Evolutionary conservation across 35 echinoderm and acorn worm species (phyloP), one percentile per base, ranked within the genome.

Genomic region (Apostichopus californicus): DNA sequence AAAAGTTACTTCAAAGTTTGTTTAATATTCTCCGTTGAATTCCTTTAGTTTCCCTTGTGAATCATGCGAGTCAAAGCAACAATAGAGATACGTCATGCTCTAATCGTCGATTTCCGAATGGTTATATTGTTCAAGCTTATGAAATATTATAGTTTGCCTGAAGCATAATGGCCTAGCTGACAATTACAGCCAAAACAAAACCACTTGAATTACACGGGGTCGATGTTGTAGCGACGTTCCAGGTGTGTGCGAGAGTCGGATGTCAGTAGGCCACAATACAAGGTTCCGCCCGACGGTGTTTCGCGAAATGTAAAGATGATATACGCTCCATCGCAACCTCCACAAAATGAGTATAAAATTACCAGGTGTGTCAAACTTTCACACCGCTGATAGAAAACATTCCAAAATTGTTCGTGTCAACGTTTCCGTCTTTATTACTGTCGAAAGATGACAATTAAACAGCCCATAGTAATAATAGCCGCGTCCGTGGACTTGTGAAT

Each of bases 1-100:
- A 85, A 85, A 85, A 85, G 81, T 85, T 85, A 85, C 81, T 59
- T 85, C 81, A 85, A 85, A 85, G 81, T 85, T 85, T 85, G 56
- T 85, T 85, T 85, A 85, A 59, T 59, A 85, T 85, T 85, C 81
- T 85, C 81, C 17, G 81, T 58, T 54, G 81, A 85, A 21, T 58
- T 58, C 22, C 81, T 56, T 84, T 14, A 58, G 56, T 85, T 23
- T 85, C 81, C 81, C 81, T 55, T 18, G 21, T 85, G 81, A 57
- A 56, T 85, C 81, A 6, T 85, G 9, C 14, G 55, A 56, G 55
- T 85, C 81, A 85, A 85, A 85, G 81, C 55, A 85, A 85, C 81
- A 85, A 85, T 85, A 9, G 55, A 56, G 56, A 25, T 7, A 58
- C 78, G 55, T 81, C 78, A 81, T 81, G 34, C 17, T 58, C 81